Evolutionary conservation across 2,113 vertebrate species (phyloP), one percentile per base, ranked within the genome.

Genomic region (Sapayoa aenigma): DNA sequence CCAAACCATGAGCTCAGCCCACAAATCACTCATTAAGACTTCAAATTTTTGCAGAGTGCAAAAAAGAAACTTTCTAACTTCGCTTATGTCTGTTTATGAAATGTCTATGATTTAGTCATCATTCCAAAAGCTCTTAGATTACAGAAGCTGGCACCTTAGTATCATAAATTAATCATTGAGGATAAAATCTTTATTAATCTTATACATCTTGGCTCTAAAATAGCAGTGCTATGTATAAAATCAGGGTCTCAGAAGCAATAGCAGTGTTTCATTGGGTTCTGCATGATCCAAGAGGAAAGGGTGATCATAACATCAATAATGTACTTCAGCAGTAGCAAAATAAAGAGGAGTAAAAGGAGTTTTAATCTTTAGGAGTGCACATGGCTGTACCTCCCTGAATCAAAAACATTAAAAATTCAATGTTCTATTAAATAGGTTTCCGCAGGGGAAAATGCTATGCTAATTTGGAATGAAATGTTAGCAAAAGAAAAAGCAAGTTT

Each of bases 1-100:
- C 91, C 94, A 95, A 94, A 52, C 75, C 60, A 90, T 92, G 93
- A 95, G 69, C 89, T 97, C 90, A 96, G 73, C 47, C 53, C 72
- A 93, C 93, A 96, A 83, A 97, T 95, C 83, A 92, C 17, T 89
- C 73, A 77, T 91, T 84, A 81, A 49, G 6, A 15, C 55, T 94
- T 93, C 33, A 62, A 13, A 21, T 72, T 65, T 90, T 94, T 84
- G 39, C 82, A 72, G 59, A 85, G 33, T 76, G 75, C 63, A 78
- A 87, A 69, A 85, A 80, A 67, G 44, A 56, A 91, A 39, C 41
- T 53, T 85, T 77, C 60, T 9, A 86, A 82, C 78, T 69, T 62
- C 58, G 41, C 25, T 94, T 86, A 62, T 73, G 65, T 27, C 59
- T 5, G 2, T 60, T 18, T 66, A 50, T 53, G 73, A 96, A 96